These are phyloP conservation scores for Novumbra hubbsi DNA, from an alignment of 2,797 vertebrate species.

Conservation along the genomic window DNA sequence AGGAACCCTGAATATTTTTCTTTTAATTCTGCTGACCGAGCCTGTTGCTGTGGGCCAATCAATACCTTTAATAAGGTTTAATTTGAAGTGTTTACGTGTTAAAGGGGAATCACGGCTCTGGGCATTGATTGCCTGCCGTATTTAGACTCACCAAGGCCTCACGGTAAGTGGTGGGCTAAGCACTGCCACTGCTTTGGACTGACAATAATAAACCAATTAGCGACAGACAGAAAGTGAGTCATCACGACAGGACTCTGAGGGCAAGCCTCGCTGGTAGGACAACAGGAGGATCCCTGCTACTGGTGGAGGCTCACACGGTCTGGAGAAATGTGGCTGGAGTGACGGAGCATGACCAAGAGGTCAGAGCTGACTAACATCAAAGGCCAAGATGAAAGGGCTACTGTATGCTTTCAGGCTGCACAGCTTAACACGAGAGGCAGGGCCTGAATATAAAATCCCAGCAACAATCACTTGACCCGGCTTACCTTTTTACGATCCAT, in stretches of 20 bases:
- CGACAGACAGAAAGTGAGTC: not conserved
- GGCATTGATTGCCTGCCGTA: conserved; percentile 80
- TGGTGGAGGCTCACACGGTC: not conserved
- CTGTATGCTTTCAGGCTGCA: not conserved
- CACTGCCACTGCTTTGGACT: not conserved
- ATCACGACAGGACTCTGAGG: not conserved
- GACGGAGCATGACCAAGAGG: not conserved
- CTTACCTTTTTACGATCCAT: not conserved
- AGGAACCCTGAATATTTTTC: conserved; percentile 49
- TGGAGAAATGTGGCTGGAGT: not conserved
- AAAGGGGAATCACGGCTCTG: conserved; percentile 67
- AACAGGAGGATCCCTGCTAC: not conserved
- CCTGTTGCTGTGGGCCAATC: conserved; percentile 72
- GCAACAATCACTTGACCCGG: not conserved
- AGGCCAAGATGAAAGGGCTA: not conserved
- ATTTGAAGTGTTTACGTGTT: conserved; percentile 69
- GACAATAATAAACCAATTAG: conserved; percentile 1
- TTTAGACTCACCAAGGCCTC: conserved; percentile 62
- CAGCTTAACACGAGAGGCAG: not conserved
- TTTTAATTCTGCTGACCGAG: conserved; percentile 77
- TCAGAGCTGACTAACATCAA: not conserved
- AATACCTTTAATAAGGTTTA: conserved; percentile 83
- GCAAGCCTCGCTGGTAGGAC: not conserved
- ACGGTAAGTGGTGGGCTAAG: not conserved
- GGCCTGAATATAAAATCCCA: too few species aligned